Base-by-base conservation (phyloP, 1,140 invertebrate species). In the Callitettix versicolor region DNA sequence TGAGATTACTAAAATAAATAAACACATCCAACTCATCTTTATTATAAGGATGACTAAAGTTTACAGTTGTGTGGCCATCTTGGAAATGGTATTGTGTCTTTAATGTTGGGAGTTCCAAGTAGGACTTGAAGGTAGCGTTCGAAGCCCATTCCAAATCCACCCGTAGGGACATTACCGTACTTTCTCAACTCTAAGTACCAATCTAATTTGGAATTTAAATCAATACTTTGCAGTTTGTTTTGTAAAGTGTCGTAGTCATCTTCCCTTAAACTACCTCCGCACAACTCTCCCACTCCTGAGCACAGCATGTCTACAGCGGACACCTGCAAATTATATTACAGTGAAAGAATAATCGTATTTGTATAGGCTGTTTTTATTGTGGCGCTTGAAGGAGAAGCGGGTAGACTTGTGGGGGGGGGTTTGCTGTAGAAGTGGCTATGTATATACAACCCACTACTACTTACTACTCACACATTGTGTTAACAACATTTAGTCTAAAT, bases 61-160 rank as follows among this genome's bases (percentile, higher is more conserved):
- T 73, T 76, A 76, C 89, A 94, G 68, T 93, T 87, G 68, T 92
- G 86, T 41, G 88, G 82, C 82, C 85, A 94, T 60, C 95, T 77
- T 11, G 95, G 94, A 75, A 96, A 98, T n/a, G 93, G 86, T 64
- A 95, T 80, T 7, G 86, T 84, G 67, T 98, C 95, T 73, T 89
- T 91, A 57, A 98, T 95, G 69, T 94, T 97, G 22, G 72, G 65
- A 38, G 92, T 79, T 38, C 81, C 80, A 43, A 92, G 78, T 3
- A 96, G 47, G 41, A 82, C 77, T 72, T 95, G 91, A 47, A 98
- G 68, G 62, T 87, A 83, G 67, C 95, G 79, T 69, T 99, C 96
- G 66, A 98, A 88, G 9, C 95, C 96, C 65, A 98, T 75, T 46
- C 95, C 95, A 76, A 92, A 98, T 0, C 95, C 95, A 17, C 85